Base-by-base conservation (phyloP, 2,888 invertebrate species). In the Gryllus longicercus region DNA sequence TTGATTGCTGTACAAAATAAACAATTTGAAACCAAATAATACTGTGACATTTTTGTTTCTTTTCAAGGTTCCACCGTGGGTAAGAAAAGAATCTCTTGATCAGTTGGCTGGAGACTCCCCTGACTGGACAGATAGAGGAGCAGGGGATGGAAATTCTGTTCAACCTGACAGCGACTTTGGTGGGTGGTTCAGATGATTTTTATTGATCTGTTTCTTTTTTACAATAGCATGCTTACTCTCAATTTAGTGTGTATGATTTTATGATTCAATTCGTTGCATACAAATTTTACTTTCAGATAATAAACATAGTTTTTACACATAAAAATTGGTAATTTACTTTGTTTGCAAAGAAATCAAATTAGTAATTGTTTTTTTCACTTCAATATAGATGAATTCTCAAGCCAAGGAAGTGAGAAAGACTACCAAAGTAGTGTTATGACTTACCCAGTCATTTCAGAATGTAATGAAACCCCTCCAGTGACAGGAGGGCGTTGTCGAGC, bases 161-260 rank as follows among this genome's bases (percentile, higher is more conserved):
- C 95, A 94, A 85, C 95, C 94, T 51, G 96, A 96, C 86, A 95
- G 95, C 81, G 95, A 95, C 86, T 95, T 95, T 86, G 93, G 93
- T 91, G 88, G 88, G 85, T 49, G 25, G 50, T 23, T 76, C 21
- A 25, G 74, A 38, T 21, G 75, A 76, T 78, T 79, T 80, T 82
- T 25, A 51, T 79, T 23, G 79, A 79, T 16, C 25, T 80, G 23
- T 77, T 80, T 76, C 51, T 74, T 80, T 77, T 38, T 79, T 77
- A 25, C 51, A 74, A 50, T 51, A 51, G 76, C 77, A 25, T 25
- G 25, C 74, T 78, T 14, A 11, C 75, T 38, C 76, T 74, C 18
- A 38, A 38, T 74, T 50, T 38, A 38, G 38, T 25, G 8, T 0
- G 8, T 38, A 8, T 8, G 38, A 38, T 38, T 38, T 38, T 38